Conservation (phyloP, 2,113 vertebrate species). For the Eudyptes chrysolophus region DNA sequence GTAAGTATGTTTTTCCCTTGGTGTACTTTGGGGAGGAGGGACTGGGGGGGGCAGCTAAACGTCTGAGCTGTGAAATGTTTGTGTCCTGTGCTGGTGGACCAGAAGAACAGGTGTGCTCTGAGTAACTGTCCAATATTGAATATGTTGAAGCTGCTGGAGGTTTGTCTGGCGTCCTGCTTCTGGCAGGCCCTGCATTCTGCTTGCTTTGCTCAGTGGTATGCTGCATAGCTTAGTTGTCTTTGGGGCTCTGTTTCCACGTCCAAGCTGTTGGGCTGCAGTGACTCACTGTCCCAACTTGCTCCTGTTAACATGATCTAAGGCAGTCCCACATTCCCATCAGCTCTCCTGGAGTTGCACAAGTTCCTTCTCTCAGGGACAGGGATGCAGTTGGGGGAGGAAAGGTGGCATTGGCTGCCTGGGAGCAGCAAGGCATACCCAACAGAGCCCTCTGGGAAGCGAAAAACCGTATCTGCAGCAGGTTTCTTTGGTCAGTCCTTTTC, state of each 20-base stretch:
- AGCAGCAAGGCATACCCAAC: neutral
- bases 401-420: neutral
- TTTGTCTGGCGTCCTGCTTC: neutral
- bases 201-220: neutral
- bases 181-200: neutral
- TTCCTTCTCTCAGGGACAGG: neutral
- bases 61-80: neutral
- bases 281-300: neutral
- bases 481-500: neutral
- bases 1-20: slow-evolving; percentile 79
- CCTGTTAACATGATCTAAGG: neutral
- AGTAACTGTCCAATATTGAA: rapidly evolving
- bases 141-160: neutral
- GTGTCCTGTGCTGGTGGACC: neutral
- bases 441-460: neutral
- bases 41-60: neutral
- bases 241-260: neutral
- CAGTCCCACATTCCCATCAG: neutral
- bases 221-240: neutral
- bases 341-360: neutral
- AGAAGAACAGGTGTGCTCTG: neutral
- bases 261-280: neutral
- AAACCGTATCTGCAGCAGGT: neutral
- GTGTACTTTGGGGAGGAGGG: neutral
- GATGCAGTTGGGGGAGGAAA: neutral